Evolutionary conservation across 2,888 invertebrate genomes (phyloP).

Genomic region (Cryptophagus acutangulus): DNA sequence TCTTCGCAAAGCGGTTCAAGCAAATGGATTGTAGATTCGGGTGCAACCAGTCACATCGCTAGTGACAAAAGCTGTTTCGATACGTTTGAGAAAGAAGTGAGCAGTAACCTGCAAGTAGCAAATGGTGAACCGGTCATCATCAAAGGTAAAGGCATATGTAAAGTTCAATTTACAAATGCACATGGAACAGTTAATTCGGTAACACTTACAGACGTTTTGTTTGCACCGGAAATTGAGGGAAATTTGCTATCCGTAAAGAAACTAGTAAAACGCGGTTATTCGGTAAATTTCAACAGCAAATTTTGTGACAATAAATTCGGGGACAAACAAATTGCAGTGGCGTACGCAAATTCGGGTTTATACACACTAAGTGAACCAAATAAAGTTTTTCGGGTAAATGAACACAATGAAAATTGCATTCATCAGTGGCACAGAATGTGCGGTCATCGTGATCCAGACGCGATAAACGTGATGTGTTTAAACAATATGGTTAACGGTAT

Average conservation of each 20-base stretch:
- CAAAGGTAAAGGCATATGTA: background rate
- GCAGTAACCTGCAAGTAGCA: background rate
- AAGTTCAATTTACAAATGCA: background rate
- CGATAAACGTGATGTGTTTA: background rate
- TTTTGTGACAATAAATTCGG: too few species aligned
- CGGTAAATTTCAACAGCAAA: too few species aligned
- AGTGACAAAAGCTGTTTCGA: background rate
- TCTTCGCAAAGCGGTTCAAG: too few species aligned
- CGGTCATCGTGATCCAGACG: constrained; percentile 7
- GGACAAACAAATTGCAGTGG: too few species aligned
- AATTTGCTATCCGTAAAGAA: background rate
- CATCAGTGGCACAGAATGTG: constrained; percentile 5
- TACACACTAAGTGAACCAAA: too few species aligned
- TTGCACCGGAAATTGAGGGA: background rate
- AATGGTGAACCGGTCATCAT: background rate
- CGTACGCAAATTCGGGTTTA: too few species aligned
- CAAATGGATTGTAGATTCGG: background rate
- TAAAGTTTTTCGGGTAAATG: background rate
- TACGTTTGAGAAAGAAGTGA: background rate
- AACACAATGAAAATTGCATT: constrained; percentile 3
- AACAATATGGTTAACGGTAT: constrained; percentile 1
- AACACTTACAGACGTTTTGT: constrained; percentile 1
- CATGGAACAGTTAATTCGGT: background rate
- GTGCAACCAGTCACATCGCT: background rate
- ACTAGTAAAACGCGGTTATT: background rate